Conservation (phyloP, 2,888 invertebrate genomes). For the Ypsolopha scabrella region DNA sequence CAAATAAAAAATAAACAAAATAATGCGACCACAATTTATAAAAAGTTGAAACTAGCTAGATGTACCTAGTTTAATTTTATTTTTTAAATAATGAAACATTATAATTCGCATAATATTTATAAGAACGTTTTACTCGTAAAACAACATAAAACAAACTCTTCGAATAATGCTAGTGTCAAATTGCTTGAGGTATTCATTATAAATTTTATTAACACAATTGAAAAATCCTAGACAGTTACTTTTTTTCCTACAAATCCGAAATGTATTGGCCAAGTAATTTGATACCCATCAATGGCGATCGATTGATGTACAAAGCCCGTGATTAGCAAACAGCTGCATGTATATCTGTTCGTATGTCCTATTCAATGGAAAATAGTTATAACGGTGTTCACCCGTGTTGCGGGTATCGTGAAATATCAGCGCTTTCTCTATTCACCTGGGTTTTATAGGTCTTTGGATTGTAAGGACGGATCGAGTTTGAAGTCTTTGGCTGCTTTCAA, state of each 20-base stretch:
- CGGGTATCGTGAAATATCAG: neutral
- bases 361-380: conserved; percentile 6
- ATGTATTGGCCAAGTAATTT: conserved; percentile 7
- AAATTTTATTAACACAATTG: no score
- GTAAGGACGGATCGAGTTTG: neutral
- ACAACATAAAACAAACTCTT: no score
- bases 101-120: no score
- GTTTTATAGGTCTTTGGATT: neutral
- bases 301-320: conserved; percentile 15
- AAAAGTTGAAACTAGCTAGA: no score
- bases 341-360: conserved; percentile 7
- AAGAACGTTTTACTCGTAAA: no score
- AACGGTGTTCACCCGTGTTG: conserved; percentile 16
- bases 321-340: conserved; percentile 21
- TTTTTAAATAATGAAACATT: no score
- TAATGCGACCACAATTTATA: no score
- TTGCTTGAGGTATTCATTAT: no score
- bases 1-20: no score
- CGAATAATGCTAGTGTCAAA: no score
- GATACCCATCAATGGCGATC: conserved; percentile 14
- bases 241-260: neutral
- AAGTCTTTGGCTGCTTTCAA: neutral
- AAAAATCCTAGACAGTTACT: no score
- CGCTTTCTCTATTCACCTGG: neutral
- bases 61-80: no score